Evolutionary conservation across 2,797 vertebrate genomes (phyloP).

Genomic region (Botia kubotai): DNA sequence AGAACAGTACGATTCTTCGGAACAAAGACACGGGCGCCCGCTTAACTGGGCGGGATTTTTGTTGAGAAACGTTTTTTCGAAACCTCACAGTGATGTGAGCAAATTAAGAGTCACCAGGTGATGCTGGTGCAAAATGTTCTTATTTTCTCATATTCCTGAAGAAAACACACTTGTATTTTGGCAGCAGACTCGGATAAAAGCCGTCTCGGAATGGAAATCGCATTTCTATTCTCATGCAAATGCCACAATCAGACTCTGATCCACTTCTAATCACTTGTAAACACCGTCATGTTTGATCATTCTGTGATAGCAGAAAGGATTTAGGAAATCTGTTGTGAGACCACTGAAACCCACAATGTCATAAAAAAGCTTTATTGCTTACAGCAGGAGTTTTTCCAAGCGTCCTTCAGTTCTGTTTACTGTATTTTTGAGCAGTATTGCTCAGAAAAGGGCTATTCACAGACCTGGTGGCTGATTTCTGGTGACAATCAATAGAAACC

Average conservation of each 20-base stretch:
- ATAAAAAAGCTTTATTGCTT: slow-evolving; percentile 9
- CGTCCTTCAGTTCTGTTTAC: slow-evolving; percentile 1
- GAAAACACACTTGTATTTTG: slow-evolving; percentile 14
- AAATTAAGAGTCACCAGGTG: no score
- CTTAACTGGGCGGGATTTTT: not conserved
- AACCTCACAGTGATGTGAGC: not conserved
- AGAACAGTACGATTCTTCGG: slow-evolving; percentile 24
- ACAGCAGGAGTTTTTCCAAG: slow-evolving; percentile 3
- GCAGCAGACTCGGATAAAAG: slow-evolving; percentile 57
- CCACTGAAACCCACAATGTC: slow-evolving; percentile 52
- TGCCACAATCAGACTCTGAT: slow-evolving; percentile 73
- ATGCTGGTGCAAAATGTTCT: not conserved
- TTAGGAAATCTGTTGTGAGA: slow-evolving; percentile 67
- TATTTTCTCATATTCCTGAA: slow-evolving; percentile 2
- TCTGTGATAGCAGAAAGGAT: slow-evolving; percentile 70
- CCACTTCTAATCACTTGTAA: slow-evolving; percentile 74
- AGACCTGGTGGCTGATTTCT: not conserved
- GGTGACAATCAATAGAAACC: not conserved
- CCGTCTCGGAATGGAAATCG: slow-evolving; percentile 63
- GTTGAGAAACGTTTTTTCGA: slow-evolving; percentile 1
- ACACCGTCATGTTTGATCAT: slow-evolving; percentile 72
- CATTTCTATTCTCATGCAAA: slow-evolving; percentile 68
- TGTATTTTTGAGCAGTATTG: not conserved
- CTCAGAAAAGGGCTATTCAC: not conserved
- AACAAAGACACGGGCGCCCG: not conserved